Evolutionary conservation across 2,113 vertebrate genomes (phyloP).

Genomic region (Mastomys natalensis): DNA sequence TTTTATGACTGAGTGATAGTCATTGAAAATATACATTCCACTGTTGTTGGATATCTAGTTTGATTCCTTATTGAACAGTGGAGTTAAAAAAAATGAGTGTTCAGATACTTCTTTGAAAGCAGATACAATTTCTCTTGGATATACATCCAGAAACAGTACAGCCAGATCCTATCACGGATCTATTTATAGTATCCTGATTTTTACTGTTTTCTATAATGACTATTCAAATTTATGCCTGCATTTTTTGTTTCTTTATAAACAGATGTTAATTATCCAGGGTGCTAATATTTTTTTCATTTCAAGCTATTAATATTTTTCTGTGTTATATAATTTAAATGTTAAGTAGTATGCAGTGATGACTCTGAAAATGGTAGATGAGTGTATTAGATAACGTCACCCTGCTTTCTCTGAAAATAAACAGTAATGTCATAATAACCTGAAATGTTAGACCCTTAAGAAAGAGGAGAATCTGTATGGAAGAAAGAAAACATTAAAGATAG

Average conservation of each 20-base stretch:
- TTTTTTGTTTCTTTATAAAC: slow-evolving; percentile 26
- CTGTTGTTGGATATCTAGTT: neutral
- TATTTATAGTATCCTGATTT: neutral
- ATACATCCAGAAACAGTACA: neutral
- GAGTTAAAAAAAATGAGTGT: neutral
- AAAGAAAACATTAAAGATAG: neutral
- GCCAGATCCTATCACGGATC: neutral
- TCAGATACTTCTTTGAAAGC: neutral
- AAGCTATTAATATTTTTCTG: slow-evolving; percentile 11
- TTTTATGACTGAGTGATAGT: neutral
- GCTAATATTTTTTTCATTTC: slow-evolving; percentile 8
- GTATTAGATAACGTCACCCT: neutral
- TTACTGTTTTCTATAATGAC: neutral
- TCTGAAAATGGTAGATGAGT: slow-evolving; percentile 21
- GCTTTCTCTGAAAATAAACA: slow-evolving; percentile 19
- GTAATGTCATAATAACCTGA: slow-evolving; percentile 19
- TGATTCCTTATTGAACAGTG: neutral
- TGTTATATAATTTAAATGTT: slow-evolving; percentile 32
- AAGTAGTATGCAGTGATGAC: slow-evolving; percentile 37
- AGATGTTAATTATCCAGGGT: slow-evolving; percentile 22
- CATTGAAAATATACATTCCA: neutral
- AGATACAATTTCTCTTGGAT: neutral
- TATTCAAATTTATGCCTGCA: neutral
- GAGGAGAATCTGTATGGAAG: slow-evolving; percentile 36
- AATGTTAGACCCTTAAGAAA: slow-evolving; percentile 51